Evolutionary conservation across 1,140 invertebrate species (phyloP).

Genomic region (Limonius californicus): DNA sequence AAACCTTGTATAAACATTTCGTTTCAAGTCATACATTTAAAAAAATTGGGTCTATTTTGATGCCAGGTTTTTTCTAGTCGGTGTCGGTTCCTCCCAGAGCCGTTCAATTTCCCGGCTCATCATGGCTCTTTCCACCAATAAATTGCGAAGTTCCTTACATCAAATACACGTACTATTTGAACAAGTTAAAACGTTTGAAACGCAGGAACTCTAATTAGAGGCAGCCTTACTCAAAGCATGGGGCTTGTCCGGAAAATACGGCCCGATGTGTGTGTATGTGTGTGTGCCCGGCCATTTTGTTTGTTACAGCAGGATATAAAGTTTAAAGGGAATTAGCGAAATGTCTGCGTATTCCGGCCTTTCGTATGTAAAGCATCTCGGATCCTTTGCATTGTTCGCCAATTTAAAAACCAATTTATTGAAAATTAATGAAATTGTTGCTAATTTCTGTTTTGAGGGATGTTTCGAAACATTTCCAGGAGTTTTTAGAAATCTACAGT

Average conservation of each 20-base stretch:
- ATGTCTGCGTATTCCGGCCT: conserved; percentile 8
- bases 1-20: too few relatives aligned
- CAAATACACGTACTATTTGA: conserved; percentile 5
- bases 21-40: too few relatives aligned
- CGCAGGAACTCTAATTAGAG: conserved; percentile 13
- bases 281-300: conserved; percentile 14
- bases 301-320: conserved; percentile 14
- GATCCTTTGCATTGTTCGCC: not conserved
- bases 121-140: not conserved
- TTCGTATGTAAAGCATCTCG: conserved; percentile 6
- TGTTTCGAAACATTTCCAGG: too few relatives aligned
- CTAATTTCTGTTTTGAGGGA: not conserved
- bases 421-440: not conserved
- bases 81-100: too few relatives aligned
- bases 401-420: not conserved
- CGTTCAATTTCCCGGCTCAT: too few relatives aligned
- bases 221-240: conserved; percentile 13
- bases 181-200: conserved; percentile 15
- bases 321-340: conserved; percentile 14
- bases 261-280: not conserved
- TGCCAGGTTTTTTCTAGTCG: too few relatives aligned
- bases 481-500: too few relatives aligned
- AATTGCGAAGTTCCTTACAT: conserved; percentile 9
- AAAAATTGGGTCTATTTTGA: too few relatives aligned
- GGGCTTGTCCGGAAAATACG: conserved; percentile 13